Percentiles rank a stretch among this genome's conserved stretches.
Conservation (phyloP, 2,888 invertebrate genomes). For the Eupithecia inturbata region DNA sequence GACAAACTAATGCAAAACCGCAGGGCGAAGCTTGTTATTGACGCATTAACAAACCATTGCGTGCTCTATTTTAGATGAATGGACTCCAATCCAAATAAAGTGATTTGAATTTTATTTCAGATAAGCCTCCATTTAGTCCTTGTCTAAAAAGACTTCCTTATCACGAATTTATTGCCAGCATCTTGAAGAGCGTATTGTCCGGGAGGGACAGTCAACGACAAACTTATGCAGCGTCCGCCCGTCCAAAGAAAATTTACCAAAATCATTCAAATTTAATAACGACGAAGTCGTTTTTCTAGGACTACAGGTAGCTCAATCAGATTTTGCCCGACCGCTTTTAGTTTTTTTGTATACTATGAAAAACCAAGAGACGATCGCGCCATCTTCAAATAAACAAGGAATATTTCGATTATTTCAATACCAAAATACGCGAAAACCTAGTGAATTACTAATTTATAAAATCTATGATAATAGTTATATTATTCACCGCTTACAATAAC, state of each 20-base stretch:
- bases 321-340: background rate
- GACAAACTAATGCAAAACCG: background rate
- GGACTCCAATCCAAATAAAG: background rate
- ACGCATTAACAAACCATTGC: background rate
- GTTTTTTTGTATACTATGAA: background rate
- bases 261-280: background rate
- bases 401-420: background rate
- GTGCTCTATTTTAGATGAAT: background rate
- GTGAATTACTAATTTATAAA: too few relatives aligned
- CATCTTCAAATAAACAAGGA: background rate
- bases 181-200: slow-evolving; percentile 6
- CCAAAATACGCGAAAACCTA: too few relatives aligned
- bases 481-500: too few relatives aligned
- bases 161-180: slow-evolving; percentile 1
- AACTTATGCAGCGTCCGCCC: background rate
- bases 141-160: slow-evolving; percentile 7
- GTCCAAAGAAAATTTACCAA: background rate
- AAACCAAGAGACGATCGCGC: background rate
- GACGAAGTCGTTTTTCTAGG: background rate
- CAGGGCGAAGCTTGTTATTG: background rate
- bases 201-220: background rate
- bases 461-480: too few relatives aligned
- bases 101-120: slow-evolving; percentile 4
- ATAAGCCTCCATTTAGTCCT: slow-evolving; percentile 6
- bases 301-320: background rate